phyloP scores from a whole-genome alignment of 23 tunicate genomes.

The Trididemnum miniatum region DNA sequence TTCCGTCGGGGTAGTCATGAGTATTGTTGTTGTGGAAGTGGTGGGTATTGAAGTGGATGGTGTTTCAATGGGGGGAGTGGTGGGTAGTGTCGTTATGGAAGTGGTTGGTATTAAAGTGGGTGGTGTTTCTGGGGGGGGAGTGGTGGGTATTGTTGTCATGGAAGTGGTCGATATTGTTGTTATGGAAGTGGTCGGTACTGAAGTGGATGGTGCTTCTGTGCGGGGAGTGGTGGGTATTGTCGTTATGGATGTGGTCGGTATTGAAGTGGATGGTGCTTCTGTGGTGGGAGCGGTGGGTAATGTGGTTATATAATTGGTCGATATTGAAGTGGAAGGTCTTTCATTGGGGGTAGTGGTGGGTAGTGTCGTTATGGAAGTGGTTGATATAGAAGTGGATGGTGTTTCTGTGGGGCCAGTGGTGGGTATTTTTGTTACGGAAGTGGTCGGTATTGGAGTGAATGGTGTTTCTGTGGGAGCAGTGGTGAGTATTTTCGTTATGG shows the following conservation, averaged over 20 bases:
- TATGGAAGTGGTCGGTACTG: neutral
- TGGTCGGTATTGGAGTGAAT: slow-evolving; percentile 36
- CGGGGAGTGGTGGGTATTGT: neutral
- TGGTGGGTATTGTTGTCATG: too few species aligned
- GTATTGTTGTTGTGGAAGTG: neutral
- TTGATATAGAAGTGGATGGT: slow-evolving; percentile 23
- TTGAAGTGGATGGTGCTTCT: neutral
- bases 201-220: neutral
- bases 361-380: neutral
- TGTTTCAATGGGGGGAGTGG: neutral
- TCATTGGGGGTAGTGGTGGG: too few species aligned
- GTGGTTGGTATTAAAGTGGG: neutral
- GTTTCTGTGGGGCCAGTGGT: too few species aligned
- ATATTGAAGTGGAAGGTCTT: too few species aligned
- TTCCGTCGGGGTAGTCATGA: neutral
- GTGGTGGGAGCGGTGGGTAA: slow-evolving; percentile 17
- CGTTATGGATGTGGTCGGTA: neutral
- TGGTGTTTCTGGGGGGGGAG: neutral
- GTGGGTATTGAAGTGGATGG: neutral
- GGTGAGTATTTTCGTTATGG: neutral
- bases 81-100: neutral
- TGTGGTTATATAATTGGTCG: neutral
- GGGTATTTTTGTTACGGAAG: slow-evolving; percentile 42
- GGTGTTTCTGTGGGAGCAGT: slow-evolving; percentile 1
- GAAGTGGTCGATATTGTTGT: neutral